phyloP scores from a whole-genome alignment of 2,113 vertebrate genomes.

The Numenius arquata region DNA sequence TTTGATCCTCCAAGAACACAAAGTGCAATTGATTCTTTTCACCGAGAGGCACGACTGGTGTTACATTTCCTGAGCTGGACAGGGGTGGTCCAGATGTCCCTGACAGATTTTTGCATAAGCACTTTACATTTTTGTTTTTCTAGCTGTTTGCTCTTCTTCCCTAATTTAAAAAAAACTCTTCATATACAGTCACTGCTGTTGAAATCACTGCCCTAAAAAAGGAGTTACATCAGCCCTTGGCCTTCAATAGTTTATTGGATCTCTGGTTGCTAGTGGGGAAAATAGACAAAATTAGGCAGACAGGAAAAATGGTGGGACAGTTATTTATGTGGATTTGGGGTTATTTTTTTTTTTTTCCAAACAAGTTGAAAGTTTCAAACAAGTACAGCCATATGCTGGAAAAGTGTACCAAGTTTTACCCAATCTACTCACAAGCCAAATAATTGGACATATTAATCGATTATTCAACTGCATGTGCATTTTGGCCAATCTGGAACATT shows the following conservation, averaged over 20 bases:
- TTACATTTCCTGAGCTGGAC: slow-evolving; percentile 39
- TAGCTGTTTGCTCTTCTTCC: slow-evolving; percentile 49
- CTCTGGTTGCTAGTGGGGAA: slow-evolving; percentile 6
- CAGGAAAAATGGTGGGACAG: background rate
- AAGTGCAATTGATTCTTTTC: slow-evolving; percentile 40
- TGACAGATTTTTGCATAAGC: slow-evolving; percentile 24
- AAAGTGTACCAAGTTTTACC: slow-evolving; percentile 19
- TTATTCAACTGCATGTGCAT: background rate
- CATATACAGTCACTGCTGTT: background rate
- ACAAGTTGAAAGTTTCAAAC: background rate
- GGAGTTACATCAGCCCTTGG: background rate
- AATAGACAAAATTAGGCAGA: slow-evolving; percentile 20
- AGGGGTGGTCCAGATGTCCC: slow-evolving; percentile 52
- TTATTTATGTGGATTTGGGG: slow-evolving; percentile 4
- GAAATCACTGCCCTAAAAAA: background rate
- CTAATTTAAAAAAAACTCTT: background rate
- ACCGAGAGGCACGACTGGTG: background rate
- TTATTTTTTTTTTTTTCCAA: slow-evolving; percentile 5
- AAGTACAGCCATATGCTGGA: background rate
- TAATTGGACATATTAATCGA: background rate
- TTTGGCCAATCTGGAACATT: background rate
- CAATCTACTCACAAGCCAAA: slow-evolving; percentile 7
- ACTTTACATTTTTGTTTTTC: slow-evolving; percentile 39
- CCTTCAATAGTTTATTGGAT: background rate
- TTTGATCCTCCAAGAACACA: background rate